These are phyloP conservation scores for Perca flavescens DNA, from an alignment of 2,113 vertebrate species.

Conservation along the genomic window DNA sequence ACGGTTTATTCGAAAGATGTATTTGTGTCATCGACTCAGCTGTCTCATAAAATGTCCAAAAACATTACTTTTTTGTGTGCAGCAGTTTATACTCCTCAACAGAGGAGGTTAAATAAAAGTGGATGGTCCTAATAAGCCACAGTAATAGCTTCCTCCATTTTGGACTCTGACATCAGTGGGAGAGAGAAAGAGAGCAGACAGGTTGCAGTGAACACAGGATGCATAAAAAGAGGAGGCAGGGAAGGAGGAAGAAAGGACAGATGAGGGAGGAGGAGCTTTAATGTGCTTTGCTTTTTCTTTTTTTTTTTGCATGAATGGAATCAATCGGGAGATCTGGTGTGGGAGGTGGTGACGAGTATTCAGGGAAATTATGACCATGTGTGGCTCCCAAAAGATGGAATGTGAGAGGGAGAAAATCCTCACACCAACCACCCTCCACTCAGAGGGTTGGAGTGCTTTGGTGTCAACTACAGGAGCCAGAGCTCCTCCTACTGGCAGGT, in stretches of 20 bases:
- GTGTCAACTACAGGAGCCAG: slow-evolving; percentile 35
- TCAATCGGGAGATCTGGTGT: slow-evolving; percentile 52
- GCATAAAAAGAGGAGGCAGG: slow-evolving; percentile 18
- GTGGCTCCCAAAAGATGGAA: slow-evolving; percentile 47
- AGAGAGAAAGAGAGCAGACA: slow-evolving; percentile 38
- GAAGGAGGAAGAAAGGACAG: slow-evolving; percentile 22
- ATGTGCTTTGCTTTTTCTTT: slow-evolving; percentile 13
- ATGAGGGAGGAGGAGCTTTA: slow-evolving; percentile 39
- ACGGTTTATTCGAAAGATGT: not conserved
- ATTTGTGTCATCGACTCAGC: not conserved
- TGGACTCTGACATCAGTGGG: slow-evolving; percentile 19
- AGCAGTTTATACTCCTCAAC: not conserved
- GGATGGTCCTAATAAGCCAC: not conserved
- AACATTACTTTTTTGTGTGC: not conserved
- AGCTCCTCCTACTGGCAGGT: slow-evolving; percentile 60
- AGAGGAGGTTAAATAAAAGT: not conserved
- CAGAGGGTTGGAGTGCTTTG: not conserved
- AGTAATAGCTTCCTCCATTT: slow-evolving; percentile 13
- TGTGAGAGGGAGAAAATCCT: slow-evolving; percentile 38
- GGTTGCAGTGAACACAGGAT: slow-evolving; percentile 31
- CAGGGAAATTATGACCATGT: slow-evolving; percentile 50
- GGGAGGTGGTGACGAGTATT: slow-evolving; percentile 52
- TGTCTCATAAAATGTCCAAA: not conserved
- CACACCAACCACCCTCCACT: slow-evolving; percentile 17
- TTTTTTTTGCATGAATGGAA: slow-evolving; percentile 40